These are phyloP conservation scores for Gavia stellata DNA, from an alignment of 2,113 vertebrate species.

Conservation along the genomic window DNA sequence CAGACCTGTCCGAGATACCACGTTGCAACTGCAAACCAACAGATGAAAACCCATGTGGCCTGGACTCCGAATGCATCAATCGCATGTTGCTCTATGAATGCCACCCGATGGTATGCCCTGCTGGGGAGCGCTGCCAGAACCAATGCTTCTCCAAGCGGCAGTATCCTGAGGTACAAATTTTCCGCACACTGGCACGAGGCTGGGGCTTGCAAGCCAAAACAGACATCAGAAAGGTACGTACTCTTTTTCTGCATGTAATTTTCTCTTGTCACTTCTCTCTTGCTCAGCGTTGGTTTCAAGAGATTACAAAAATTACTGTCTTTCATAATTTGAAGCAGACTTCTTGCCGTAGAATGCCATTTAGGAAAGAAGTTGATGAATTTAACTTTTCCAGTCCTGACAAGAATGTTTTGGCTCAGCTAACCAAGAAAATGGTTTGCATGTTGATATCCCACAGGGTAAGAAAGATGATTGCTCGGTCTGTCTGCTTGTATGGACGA, in stretches of 20 bases:
- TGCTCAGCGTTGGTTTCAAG: neutral
- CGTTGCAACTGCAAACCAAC: constrained; percentile 95
- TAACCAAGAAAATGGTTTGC: neutral
- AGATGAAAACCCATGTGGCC: constrained; percentile 92
- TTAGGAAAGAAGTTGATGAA: neutral
- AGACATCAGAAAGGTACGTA: constrained; percentile 90
- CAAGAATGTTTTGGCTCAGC: neutral
- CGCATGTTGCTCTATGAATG: constrained; percentile 98
- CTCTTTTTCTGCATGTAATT: rapidly evolving
- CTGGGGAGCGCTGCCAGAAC: constrained; percentile 89
- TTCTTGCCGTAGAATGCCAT: neutral
- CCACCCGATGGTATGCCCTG: constrained; percentile 91
- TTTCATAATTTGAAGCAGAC: neutral
- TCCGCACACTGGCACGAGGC: constrained; percentile 89
- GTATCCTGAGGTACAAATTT: constrained; percentile 94
- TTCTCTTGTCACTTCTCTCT: neutral
- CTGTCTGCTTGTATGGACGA: neutral
- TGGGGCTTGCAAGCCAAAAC: constrained; percentile 93
- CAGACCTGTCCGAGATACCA: constrained; percentile 92
- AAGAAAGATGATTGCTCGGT: neutral
- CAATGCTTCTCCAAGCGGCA: constrained; percentile 95
- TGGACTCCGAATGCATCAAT: constrained; percentile 97
- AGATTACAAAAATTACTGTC: neutral
- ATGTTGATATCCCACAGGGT: neutral
- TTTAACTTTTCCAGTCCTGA: neutral